Evolutionary conservation across 2,888 invertebrate species (phyloP), one percentile per base, ranked within the genome.

Genomic region (Syrphus vitripennis): DNA sequence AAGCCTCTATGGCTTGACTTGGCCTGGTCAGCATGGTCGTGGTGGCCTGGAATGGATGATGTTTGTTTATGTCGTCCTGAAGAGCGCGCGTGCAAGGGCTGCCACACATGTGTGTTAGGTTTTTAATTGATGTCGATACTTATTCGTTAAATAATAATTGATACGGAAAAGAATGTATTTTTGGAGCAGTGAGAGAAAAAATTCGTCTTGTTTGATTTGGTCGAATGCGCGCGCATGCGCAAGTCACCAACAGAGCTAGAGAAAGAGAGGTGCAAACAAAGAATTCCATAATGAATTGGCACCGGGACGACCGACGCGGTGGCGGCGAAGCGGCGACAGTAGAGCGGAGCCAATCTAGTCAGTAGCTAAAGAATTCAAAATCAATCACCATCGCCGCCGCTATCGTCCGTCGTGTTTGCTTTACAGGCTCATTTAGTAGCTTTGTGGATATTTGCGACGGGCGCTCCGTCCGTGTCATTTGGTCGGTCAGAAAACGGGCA

Each of bases 401-500:
- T 63, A 70, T 65, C 65, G 79, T 75, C 70, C 72, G 72, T 77
- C 77, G 77, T 86, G 82, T 82, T 86, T 86, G 81, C 76, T 65
- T 86, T 82, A 65, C 74, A 65, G 82, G 74, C 84, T 84, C 81
- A 86, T 82, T 77, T 77, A 86, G 81, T 77, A 86, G 81, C 81
- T 76, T 84, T 67, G 77, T 70, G 63, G 80, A 26, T 16, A 55
- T 57, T 70, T 71, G 57, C 61, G 57, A 14, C 40, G 34, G 76
- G 57, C 65, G 80, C 69, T 75, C 63, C 34, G 40, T 45, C 45
- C 26, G 10, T 26, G 63, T 42, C 63, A 63, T 59, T 70, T 74
- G 71, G 71, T 61, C 70, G 71, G 71, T 61, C 70, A 57, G 65
- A n/a, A 16, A 24, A n/a, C 14, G 53, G 40, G 76, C 29, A 10